Evolutionary conservation across 2,113 vertebrate species (phyloP), one percentile per base, ranked within the genome.

Genomic region (Apistogramma diplotaenia): DNA sequence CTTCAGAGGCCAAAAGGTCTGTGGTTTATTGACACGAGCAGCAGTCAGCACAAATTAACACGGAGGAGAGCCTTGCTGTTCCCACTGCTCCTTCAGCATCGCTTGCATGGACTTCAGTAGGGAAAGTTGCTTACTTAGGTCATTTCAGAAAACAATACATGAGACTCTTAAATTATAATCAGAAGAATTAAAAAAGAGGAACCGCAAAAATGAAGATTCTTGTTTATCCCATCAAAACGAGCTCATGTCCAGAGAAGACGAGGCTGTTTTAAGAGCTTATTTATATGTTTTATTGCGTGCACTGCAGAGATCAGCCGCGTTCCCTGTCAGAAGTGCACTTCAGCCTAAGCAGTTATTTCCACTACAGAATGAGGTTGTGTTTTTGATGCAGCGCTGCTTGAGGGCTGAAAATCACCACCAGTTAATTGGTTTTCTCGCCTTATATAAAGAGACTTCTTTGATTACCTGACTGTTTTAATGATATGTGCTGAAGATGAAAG

Each of bases 1-100:
- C 61, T 40, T 77, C 62, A 56, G 55, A 70, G 80, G 84, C 74
- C 83, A 74, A 82, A 73, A 87, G 78, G 81, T 78, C 67, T 37
- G 55, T 71, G 1, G 65, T 58, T 75, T 79, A 83, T 79, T 82
- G 78, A 83, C 35, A 76, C 2, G 1, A 85, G 77, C 43, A 73
- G 49, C 11, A 21, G 77, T 76, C 72, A 25, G 78, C 67, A 81
- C 23, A 78, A 59, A 81, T 82, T 21, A 75, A 76, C 76, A 57
- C 0, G 25, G 25, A 84, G 71, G 25, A 82, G 71, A 33, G 29
- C 55, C 21, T 76, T 9, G 27, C 55, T 25, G 19, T 33, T n/a
- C 51, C 8, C 10, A 6, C 43, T 25, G 16, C 2, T 4, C 70
- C 46, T 58, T 58, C 13, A 49, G 11, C 70, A 61, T 61, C 35